Evolutionary conservation across 2,888 invertebrate genomes (phyloP).

Genomic region (Stomorhina lunata): DNA sequence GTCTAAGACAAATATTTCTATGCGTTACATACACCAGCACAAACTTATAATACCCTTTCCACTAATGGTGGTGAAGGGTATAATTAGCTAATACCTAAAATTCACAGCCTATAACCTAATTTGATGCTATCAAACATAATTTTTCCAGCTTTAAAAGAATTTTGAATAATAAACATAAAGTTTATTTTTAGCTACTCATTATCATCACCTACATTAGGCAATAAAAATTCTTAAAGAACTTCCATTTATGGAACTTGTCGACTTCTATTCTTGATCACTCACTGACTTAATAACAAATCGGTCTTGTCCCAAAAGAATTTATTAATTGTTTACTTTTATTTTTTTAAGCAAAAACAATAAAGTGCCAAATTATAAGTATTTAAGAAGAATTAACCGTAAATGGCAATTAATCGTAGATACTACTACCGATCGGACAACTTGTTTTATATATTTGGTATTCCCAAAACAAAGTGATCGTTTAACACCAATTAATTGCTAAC

Average conservation of each 20-base stretch:
- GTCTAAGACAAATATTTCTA: no score
- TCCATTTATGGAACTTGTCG: neutral
- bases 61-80: no score
- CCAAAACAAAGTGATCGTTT: slow-evolving; percentile 15
- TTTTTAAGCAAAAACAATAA: neutral
- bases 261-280: neutral
- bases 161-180: no score
- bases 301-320: slow-evolving; percentile 19
- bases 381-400: slow-evolving; percentile 9
- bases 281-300: no score
- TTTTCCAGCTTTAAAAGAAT: no score
- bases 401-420: slow-evolving; percentile 1
- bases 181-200: neutral
- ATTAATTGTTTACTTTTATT: neutral
- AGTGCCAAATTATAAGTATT: neutral
- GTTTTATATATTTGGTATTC: slow-evolving; percentile 37
- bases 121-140: no score
- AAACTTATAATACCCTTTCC: no score
- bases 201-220: neutral
- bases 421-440: neutral
- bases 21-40: no score
- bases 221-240: neutral
- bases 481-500: neutral
- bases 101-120: no score
- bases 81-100: no score